Base-by-base conservation (phyloP, 2,888 invertebrate species). In the Drosophila neonasuta region DNA sequence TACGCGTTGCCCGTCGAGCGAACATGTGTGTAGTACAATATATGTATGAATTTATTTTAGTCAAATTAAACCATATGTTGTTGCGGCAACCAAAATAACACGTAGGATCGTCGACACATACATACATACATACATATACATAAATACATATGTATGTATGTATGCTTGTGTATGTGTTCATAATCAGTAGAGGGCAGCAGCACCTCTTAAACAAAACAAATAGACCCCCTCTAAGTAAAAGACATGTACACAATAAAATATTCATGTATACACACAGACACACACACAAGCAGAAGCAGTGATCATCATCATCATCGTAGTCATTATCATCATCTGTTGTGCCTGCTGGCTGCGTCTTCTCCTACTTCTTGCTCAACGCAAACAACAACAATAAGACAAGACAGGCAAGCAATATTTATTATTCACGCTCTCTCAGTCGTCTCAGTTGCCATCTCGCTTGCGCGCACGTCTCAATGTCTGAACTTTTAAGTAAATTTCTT, bases 191-290 rank as follows among this genome's bases (percentile, higher is more conserved):
- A 77, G 70, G 65, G 71, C 73, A 80, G 73, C 81, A 76, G 73
- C 80, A 71, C 62, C 79, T 69, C 65, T 80, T 81, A 80, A 82
- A 77, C 80, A 85, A 85, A 84, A 82, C 85, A 80, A 80, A 79
- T 72, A 80, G 87, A 87, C 88, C 88, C 84, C 88, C 89, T 88
- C 87, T 86, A 88, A 88, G 88, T 80, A 85, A 85, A 83, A 83
- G 76, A 77, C 82, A 71, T 73, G 74, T 77, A 76, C 65, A 76
- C 68, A 77, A 80, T 80, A 77, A 80, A 74, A 75, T 77, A 79
- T 76, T 66, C 67, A 67, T 54, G 44, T 45, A 17, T 36, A 44
- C 9, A 52, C 7, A 39, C n/a, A 49, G 42, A 64, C n/a, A 48
- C 30, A 39, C 44, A 54, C 39, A 59, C 61, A 67, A 69, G 55